Evolutionary conservation across 2,888 invertebrate genomes (phyloP), one percentile per base, ranked within the genome.

Genomic region (Scelioninae gen. 1): DNA sequence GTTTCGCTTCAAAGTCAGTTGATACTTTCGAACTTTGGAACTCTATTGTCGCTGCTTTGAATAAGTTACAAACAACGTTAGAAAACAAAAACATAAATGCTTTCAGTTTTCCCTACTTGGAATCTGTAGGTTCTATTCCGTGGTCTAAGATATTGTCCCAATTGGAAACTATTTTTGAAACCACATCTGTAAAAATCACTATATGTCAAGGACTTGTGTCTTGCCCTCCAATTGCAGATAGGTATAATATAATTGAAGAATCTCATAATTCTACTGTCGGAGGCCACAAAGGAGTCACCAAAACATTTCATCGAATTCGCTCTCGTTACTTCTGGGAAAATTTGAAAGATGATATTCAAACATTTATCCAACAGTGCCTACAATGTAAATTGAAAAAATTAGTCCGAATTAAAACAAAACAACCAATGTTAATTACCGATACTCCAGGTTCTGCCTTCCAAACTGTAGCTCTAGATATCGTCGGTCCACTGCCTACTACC

Each of bases 301-400:
- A 80, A 31, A 74, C 68, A 0, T 80, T 58, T 32, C 13, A 55
- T 13, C n/a, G 80, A 10, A 34, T 80, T 11, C 23, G 74, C 0
- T 10, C 34, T 6, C 11, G 47, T 3, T 63, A 68, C 55, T 66
- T 38, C 31, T 81, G 68, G 80, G 75, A 81, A 49, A 62, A 75
- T 16, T 55, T 49, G 63, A 51, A 75, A 23, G 3, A 53, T 0
- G 63, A 74, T 74, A 53, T 74, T 4, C 55, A 53, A 55, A 13
- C 34, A 1, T 13, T n/a, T n/a, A n/a, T n/a, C n/a, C n/a, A n/a
- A n/a, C n/a, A n/a, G n/a, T n/a, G n/a, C n/a, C n/a, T n/a, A n/a
- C n/a, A n/a, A n/a, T n/a, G n/a, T n/a, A n/a, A n/a, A n/a, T n/a
- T n/a, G n/a, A n/a, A n/a, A n/a, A n/a, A n/a, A n/a, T n/a, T n/a